Evolutionary conservation across 2,113 vertebrate genomes (phyloP).

Genomic region (Oryzias woworae): DNA sequence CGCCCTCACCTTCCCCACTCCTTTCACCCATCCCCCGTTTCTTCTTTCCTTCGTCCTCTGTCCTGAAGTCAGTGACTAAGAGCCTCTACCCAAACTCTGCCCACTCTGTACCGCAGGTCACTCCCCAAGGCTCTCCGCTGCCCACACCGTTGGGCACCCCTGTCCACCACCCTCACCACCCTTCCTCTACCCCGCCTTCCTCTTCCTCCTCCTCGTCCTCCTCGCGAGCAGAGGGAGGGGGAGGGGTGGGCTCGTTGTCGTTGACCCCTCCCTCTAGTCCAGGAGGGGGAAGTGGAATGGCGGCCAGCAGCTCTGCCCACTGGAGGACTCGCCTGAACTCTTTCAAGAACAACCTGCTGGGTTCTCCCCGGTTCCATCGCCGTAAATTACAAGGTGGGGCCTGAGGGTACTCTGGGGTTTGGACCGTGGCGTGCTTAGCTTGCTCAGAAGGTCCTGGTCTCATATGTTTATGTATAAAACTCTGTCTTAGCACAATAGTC

Average conservation of each 20-base stretch:
- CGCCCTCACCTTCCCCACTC: slow-evolving; percentile 80
- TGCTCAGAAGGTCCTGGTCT: too few species aligned
- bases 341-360: slow-evolving; percentile 92
- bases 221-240: slow-evolving; percentile 79
- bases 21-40: slow-evolving; percentile 80
- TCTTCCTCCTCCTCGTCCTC: slow-evolving; percentile 81
- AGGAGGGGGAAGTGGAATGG: slow-evolving; percentile 85
- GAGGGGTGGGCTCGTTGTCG: slow-evolving; percentile 77
- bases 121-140: slow-evolving; percentile 88
- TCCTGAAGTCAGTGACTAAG: slow-evolving; percentile 84
- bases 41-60: slow-evolving; percentile 84
- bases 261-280: slow-evolving; percentile 90
- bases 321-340: slow-evolving; percentile 94
- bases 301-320: slow-evolving; percentile 81
- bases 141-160: slow-evolving; percentile 86
- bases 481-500: too few species aligned
- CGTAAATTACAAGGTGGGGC: slow-evolving; percentile 89
- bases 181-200: slow-evolving; percentile 79
- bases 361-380: slow-evolving; percentile 90
- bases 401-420: neutral
- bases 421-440: neutral
- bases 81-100: slow-evolving; percentile 81
- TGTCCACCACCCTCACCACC: slow-evolving; percentile 82
- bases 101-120: slow-evolving; percentile 84
- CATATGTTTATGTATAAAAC: too few species aligned